These are phyloP conservation scores for Chesias legatella DNA, from an alignment of 2,888 invertebrate species.

Conservation along the genomic window DNA sequence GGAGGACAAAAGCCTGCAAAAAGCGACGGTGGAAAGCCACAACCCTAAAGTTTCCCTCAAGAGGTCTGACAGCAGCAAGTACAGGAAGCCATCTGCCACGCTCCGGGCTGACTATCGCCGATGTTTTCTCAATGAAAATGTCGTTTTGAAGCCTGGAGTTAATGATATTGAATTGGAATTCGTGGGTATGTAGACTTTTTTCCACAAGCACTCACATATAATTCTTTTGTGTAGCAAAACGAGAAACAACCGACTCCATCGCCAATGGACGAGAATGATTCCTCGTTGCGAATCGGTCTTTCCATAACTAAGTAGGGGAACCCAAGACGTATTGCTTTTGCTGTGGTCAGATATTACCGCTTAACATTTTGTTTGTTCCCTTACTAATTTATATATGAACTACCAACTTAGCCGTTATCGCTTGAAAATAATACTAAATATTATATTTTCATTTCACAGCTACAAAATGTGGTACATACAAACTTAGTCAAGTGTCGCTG, in stretches of 20 bases:
- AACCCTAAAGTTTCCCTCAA: slow-evolving; percentile 83
- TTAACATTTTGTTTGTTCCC: too few relatives aligned
- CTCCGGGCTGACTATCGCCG: slow-evolving; percentile 83
- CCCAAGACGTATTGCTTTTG: too few relatives aligned
- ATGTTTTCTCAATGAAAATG: neutral
- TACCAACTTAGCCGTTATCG: too few relatives aligned
- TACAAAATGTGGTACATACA: slow-evolving; percentile 84
- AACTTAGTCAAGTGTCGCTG: slow-evolving; percentile 85
- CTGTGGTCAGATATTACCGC: too few relatives aligned
- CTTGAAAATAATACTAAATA: slow-evolving; percentile 72
- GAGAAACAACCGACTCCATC: too few relatives aligned
- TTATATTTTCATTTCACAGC: slow-evolving; percentile 82
- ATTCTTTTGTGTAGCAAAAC: too few relatives aligned
- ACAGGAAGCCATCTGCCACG: slow-evolving; percentile 84
- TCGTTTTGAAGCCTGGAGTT: slow-evolving; percentile 80
- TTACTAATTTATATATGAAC: too few relatives aligned
- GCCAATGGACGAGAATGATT: too few relatives aligned
- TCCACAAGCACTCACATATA: too few relatives aligned
- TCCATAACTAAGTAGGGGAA: too few relatives aligned
- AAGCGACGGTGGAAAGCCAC: slow-evolving; percentile 86
- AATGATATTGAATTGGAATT: slow-evolving; percentile 81
- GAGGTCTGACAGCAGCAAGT: slow-evolving; percentile 86
- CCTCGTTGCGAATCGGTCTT: too few relatives aligned
- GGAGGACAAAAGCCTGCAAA: slow-evolving; percentile 89
- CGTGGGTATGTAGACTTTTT: too few relatives aligned